Conservation (phyloP, 2,113 vertebrate genomes). For the Callipepla californica region DNA sequence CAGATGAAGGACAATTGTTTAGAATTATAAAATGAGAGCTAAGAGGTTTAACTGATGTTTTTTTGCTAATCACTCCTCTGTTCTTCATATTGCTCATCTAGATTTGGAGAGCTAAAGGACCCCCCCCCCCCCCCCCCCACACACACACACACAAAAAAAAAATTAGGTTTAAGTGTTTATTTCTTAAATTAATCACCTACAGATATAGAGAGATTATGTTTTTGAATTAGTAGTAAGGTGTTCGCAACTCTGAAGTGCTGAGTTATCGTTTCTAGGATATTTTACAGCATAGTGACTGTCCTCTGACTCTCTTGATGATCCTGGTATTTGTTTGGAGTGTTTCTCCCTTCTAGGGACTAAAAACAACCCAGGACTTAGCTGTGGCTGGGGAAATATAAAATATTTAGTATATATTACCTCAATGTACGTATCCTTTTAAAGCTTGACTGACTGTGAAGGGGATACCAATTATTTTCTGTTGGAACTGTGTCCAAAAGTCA, state of each 20-base stretch:
- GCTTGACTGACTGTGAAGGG: neutral
- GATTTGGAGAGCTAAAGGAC: neutral
- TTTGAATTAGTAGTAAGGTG: neutral
- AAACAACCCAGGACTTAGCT: neutral
- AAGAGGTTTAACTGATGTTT: neutral
- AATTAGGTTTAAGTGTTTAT: too few relatives aligned
- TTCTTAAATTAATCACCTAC: too few relatives aligned
- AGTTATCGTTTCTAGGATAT: neutral
- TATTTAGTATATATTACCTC: neutral
- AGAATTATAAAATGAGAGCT: neutral
- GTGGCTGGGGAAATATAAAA: too few relatives aligned
- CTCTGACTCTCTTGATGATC: neutral
- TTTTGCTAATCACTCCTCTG: neutral
- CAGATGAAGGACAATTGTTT: neutral
- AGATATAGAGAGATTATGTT: neutral
- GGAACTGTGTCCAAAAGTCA: neutral
- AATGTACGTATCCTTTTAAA: neutral
- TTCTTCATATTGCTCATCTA: neutral
- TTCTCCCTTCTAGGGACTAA: neutral
- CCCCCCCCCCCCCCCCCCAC: too few relatives aligned
- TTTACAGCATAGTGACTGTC: neutral
- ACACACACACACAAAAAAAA: too few relatives aligned
- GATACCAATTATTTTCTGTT: neutral
- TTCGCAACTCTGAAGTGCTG: neutral
- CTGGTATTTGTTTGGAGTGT: neutral